Evolutionary conservation across 2,113 vertebrate genomes (phyloP).

Genomic region (Podiceps cristatus): DNA sequence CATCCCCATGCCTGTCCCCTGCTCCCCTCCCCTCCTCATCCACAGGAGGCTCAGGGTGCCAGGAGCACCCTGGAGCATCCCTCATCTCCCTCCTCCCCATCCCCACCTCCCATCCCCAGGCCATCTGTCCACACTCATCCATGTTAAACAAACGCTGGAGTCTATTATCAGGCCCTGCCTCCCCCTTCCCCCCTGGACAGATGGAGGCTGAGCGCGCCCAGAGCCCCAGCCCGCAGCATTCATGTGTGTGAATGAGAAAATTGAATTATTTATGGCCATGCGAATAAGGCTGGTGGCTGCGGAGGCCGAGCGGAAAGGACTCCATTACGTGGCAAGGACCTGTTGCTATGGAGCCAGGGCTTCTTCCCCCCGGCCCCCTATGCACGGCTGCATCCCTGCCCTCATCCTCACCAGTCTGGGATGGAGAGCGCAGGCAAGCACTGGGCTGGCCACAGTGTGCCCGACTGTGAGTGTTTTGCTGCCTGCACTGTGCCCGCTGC

Average conservation of each 20-base stretch:
- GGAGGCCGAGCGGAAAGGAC: conserved; percentile 64
- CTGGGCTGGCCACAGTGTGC: background rate
- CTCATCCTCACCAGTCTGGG: background rate
- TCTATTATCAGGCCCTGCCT: conserved; percentile 65
- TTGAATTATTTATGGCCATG: conserved; percentile 77
- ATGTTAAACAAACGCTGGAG: conserved; percentile 72
- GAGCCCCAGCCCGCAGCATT: conserved; percentile 61
- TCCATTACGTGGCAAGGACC: conserved; percentile 71
- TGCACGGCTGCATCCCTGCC: background rate
- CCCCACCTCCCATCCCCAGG: background rate
- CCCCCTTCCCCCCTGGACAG: conserved; percentile 57
- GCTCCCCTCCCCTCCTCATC: background rate
- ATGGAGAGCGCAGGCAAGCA: fast-evolving
- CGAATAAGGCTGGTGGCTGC: conserved; percentile 64
- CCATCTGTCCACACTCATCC: conserved; percentile 73
- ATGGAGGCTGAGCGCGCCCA: conserved; percentile 56
- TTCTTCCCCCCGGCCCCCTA: background rate
- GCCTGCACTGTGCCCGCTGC: background rate
- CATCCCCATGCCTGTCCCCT: background rate
- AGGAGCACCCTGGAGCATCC: background rate
- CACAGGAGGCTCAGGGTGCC: background rate
- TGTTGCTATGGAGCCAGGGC: conserved; percentile 70
- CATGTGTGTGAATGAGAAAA: conserved; percentile 77
- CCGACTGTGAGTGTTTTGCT: fast-evolving
- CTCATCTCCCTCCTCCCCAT: background rate